Conservation (phyloP, 2,797 vertebrate species). For the Syncerus caffer region DNA sequence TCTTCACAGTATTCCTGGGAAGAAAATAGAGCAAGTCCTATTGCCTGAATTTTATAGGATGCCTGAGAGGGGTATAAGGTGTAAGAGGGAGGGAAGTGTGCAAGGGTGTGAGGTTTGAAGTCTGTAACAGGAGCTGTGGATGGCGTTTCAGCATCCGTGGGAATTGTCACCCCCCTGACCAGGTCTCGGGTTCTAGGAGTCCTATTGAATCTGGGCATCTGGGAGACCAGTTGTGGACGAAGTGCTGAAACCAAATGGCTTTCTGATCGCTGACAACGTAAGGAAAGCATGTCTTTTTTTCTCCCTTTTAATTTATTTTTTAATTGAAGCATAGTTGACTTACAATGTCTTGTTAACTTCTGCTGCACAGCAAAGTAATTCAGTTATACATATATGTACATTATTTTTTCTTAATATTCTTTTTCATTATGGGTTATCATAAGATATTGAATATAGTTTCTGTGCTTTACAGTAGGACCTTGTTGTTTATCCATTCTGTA, state of each 20-base stretch:
- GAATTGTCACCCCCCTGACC: background rate
- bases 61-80: background rate
- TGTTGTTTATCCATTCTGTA: background rate
- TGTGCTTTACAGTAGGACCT: background rate
- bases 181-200: background rate
- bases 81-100: background rate
- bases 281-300: background rate
- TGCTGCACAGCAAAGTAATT: background rate
- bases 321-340: background rate
- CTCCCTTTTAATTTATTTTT: background rate
- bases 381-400: background rate
- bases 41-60: background rate
- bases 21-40: background rate
- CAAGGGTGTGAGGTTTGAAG: background rate
- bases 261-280: background rate
- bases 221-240: background rate
- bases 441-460: background rate
- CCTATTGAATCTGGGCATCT: background rate
- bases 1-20: background rate
- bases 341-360: background rate
- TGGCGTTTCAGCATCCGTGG: fast-evolving
- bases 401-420: background rate
- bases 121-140: background rate
- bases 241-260: background rate
- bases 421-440: background rate